Evolutionary conservation across 2,888 invertebrate genomes (phyloP), one percentile per base, ranked within the genome.

Genomic region (Luperina testacea): DNA sequence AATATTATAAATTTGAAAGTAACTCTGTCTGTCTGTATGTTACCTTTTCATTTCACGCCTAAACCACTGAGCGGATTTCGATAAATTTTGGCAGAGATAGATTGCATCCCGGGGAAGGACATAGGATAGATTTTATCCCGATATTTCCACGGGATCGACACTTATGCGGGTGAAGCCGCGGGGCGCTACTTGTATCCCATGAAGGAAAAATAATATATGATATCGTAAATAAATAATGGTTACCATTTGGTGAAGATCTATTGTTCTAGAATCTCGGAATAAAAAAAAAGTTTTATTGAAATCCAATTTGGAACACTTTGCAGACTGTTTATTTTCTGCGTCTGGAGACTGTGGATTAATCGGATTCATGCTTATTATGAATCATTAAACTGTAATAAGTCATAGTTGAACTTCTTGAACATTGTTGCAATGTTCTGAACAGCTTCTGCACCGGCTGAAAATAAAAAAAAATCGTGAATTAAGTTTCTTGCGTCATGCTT

Each of bases 401-500:
- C 27, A 51, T 59, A 11, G 11, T n/a, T 32, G 20, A 32, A 38
- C 64, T 57, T 59, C 51, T 53, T 13, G 6, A 57, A 78, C 57
- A 45, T 64, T 71, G 17, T 48, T 69, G 32, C 51, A 59, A 61
- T 20, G 24, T 48, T 65, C 6, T 32, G 38, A 65, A 77, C 38
- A 38, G 61, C 27, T 77, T 81, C 32, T 38, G n/a, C 24, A 5
- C 61, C 8, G 38, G 17, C 38, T 69, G 27, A 57, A 75, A 80
- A 80, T 59, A 79, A 72, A 80, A 80, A 42, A 80, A 38, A 63
- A 65, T 57, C 38, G 2, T 38, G 48, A 48, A 69, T 80, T 24
- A 24, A 81, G 5, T 81, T 63, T n/a, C 7, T 20, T 2, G 68
- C 75, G 75, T 81, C 81, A 81, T 81, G 48, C 38, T 68, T 27